Base-by-base conservation (phyloP, 1,140 invertebrate genomes). In the Forficula auricularia region DNA sequence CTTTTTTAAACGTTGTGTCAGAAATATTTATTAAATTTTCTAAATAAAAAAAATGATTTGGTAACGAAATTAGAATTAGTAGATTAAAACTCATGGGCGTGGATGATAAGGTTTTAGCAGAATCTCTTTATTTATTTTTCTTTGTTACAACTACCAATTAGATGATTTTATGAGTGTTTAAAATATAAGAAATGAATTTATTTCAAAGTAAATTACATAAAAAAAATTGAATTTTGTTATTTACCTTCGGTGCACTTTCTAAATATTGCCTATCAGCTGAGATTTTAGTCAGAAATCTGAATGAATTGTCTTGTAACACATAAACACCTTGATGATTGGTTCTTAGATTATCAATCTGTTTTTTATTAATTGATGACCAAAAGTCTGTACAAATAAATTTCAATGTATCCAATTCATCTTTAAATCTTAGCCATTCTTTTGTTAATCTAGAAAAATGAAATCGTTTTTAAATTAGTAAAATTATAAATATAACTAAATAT, bases 371-470 rank as follows among this genome's bases (percentile, higher is more conserved):
- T 19, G 80, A 77, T 16, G 79, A 82, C 95, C 95, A 98, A 56
- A 98, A 95, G 58, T 98, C 95, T 49, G 95, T 98, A 57, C 95
- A 98, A 32, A 98, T 89, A 53, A 97, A 98, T 62, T 98, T 98
- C 67, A 98, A 88, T 16, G 87, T 92, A 52, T 98, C 95, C 22
- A 98, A 59, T 63, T 98, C 95, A 67, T 97, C 90, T 66, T 96
- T 94, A 57, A 97, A 96, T 43, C 91, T 67, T 2, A 85, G 74
- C 64, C 80, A 82, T 57, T 98, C 92, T 60, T 84, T 79, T 0
- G 90, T 91, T 39, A 94, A 65, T 49, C 88, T 77, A 42, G 40
- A 54, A 57, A 45, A 41, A 36, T 35, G 4, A 4, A 27, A 10
- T 27, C 22, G 22, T n/a, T n/a, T n/a, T n/a, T n/a, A 15, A 2